Base-by-base conservation (phyloP, 2,797 vertebrate species). In the Merluccius polli region DNA sequence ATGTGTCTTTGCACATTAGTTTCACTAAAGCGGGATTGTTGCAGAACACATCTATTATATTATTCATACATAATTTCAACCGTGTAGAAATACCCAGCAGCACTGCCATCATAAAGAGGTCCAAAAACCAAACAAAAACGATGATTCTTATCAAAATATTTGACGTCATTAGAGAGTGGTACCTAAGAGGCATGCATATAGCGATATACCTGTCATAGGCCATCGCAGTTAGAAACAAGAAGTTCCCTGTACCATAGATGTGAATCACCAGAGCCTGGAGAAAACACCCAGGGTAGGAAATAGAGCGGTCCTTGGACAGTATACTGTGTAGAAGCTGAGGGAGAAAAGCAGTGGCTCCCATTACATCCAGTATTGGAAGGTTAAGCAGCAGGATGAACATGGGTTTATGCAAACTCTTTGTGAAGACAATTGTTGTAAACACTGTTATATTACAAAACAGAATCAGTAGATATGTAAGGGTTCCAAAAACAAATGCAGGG, bases 171-270 rank as follows among this genome's bases (percentile, higher is more conserved):
- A 93, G 79, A 0, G 86, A 33, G 35, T 85, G 87, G 76, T 95
- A 94, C 63, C 76, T 90, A 36, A 95, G 48, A 3, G 93, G 93
- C 65, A 70, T 84, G 81, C 94, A 94, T 77, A 95, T 93, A 33
- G 94, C 93, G 6, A 94, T 67, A 18, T 94, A 95, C 73, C 92
- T 83, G 84, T 95, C 93, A 1, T 90, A 92, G n/a, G 93, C 92
- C 94, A 95, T 95, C 24, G 89, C 90, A 30, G 85, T 84, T 8
- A 95, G 79, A 77, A 91, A 89, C 0, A 93, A 76, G 13, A 93
- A 32, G 78, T 93, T 90, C 15, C 86, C 89, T 12, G 87, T 38
- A 24, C 93, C 93, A 21, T 92, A 92, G 0, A 93, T 0, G 48
- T 95, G 93, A 72, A 93, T 9, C 21, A 93, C 67, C 74, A 94